phyloP scores from a whole-genome alignment of 2,113 vertebrate genomes.

The Smithornis capensis region DNA sequence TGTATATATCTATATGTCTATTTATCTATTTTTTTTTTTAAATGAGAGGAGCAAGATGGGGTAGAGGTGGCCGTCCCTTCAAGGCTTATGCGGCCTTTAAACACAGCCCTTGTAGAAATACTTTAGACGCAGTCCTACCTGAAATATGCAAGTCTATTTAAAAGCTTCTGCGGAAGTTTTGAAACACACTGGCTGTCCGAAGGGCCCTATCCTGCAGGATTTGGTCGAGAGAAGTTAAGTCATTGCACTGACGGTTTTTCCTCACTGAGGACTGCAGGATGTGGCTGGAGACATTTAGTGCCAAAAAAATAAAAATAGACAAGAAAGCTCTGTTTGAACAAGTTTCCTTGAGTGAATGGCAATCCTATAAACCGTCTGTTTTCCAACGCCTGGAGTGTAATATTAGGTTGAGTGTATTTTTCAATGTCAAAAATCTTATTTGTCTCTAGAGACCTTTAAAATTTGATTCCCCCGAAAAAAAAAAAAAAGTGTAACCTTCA shows the following conservation, averaged over 20 bases:
- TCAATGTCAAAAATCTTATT: slow-evolving; percentile 52
- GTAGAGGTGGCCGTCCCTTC: fast-evolving
- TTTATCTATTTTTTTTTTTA: not conserved
- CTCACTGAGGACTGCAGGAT: slow-evolving; percentile 5
- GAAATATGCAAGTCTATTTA: not conserved
- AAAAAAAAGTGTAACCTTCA: not conserved
- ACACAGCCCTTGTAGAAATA: not conserved
- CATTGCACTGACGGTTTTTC: not conserved
- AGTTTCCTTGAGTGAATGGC: slow-evolving; percentile 12
- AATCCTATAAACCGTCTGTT: slow-evolving; percentile 15
- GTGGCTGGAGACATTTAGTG: not conserved
- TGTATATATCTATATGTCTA: too few species aligned
- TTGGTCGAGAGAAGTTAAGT: not conserved
- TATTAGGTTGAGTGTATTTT: slow-evolving; percentile 41
- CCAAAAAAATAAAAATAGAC: slow-evolving; percentile 27
- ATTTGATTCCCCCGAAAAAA: not conserved
- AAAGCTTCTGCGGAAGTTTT: not conserved
- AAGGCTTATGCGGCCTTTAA: not conserved
- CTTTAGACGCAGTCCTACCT: not conserved
- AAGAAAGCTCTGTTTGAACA: slow-evolving; percentile 41
- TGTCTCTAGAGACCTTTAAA: slow-evolving; percentile 38
- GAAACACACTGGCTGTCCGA: not conserved
- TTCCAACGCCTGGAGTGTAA: slow-evolving; percentile 12
- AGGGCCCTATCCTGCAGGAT: not conserved
- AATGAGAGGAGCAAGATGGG: not conserved